phyloP scores from a whole-genome alignment of 1,140 invertebrate species.

The Sminthurinus signatus region DNA sequence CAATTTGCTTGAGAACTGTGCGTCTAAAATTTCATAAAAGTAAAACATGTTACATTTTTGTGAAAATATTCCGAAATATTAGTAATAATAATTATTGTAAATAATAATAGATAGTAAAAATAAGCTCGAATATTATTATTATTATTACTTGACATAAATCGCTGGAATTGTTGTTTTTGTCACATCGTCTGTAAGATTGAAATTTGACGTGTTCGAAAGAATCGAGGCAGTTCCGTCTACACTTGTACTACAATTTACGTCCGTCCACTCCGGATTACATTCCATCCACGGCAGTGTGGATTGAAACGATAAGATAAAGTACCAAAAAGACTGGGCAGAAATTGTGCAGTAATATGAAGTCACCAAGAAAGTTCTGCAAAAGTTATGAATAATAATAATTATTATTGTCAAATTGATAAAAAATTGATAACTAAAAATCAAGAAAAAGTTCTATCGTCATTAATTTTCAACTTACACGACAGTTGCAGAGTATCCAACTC shows the following conservation, averaged over 20 bases:
- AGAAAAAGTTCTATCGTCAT: not conserved
- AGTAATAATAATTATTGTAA: not conserved
- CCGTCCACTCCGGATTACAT: conserved; percentile 43
- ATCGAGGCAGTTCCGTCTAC: not conserved
- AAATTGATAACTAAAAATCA: too few relatives aligned
- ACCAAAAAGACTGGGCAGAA: conserved; percentile 46
- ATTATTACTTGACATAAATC: not conserved
- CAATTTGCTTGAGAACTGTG: conserved; percentile 13
- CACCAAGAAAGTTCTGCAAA: conserved; percentile 18
- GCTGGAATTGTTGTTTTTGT: not conserved
- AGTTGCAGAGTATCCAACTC: not conserved
- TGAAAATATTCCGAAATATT: not conserved
- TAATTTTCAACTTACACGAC: not conserved
- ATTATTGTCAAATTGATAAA: conserved; percentile 47
- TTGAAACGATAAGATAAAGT: conserved; percentile 46
- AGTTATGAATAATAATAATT: conserved; percentile 44
- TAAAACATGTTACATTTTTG: conserved; percentile 35
- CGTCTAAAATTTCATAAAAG: conserved; percentile 14
- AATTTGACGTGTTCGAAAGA: not conserved
- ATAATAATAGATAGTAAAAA: not conserved
- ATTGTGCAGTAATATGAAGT: conserved; percentile 45
- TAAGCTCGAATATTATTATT: not conserved
- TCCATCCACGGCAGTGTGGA: conserved; percentile 42
- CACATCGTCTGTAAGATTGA: not conserved
- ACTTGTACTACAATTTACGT: not conserved